Evolutionary conservation across 2,113 vertebrate genomes (phyloP), one percentile per base, ranked within the genome.

Genomic region (Monarcha castaneiventris): DNA sequence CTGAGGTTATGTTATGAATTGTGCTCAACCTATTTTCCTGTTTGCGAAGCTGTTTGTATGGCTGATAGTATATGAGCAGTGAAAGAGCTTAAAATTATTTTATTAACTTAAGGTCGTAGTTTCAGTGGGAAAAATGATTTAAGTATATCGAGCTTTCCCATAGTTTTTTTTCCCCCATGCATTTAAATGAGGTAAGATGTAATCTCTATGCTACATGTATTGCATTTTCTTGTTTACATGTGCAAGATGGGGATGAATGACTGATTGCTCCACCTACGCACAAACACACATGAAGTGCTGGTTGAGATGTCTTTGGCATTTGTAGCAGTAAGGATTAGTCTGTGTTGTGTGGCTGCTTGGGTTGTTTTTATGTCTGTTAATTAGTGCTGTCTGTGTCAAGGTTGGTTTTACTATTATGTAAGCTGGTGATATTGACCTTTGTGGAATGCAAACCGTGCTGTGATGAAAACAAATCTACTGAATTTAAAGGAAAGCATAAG

Each of bases 341-440:
- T 92, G 66, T 16, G 18, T 81, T 90, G 78, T 56, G 64, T 90
- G 90, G 78, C 90, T 95, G 68, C 84, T 48, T 76, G 78, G 79
- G 83, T 81, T 97, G 94, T 94, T 96, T 97, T 95, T 89, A 75
- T 95, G 77, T 68, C 73, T 96, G 85, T 91, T 97, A 97, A 97
- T 97, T 96, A 96, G 68, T 56, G 84, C 90, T 96, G 96, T 92
- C 93, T 93, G 67, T 96, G 93, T 97, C 95, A 94, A 94, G 92
- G 91, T 95, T 96, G 84, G 80, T 84, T 96, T 81, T 96, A 76
- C 93, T 96, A 51, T 97, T 97, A 97, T 96, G 86, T 96, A 96
- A 97, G 88, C 33, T 71, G 58, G 88, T 73, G 94, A 76, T 94
- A 91, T 8, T 96, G 94, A 84, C 69, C 78, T 74, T 88, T 95